phyloP scores from a whole-genome alignment of 1,140 invertebrate species.

The Palaemon carinicauda region DNA sequence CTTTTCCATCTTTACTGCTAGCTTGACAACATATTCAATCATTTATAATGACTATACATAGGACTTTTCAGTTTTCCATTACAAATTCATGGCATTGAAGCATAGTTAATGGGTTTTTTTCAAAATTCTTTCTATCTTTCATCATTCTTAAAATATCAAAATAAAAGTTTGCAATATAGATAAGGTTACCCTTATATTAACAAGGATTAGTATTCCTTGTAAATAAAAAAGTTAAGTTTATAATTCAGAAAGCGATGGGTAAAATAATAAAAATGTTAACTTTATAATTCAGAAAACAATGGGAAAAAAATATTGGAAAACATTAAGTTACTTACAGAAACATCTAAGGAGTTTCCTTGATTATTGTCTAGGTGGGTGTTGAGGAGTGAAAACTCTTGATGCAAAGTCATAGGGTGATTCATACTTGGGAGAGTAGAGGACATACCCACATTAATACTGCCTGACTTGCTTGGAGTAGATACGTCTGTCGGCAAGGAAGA shows the following conservation, averaged over 20 bases:
- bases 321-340: constrained; percentile 29
- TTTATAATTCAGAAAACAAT: not conserved
- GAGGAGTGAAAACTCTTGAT: constrained; percentile 46
- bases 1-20: no score
- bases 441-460: not conserved
- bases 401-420: constrained; percentile 41
- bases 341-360: constrained; percentile 47
- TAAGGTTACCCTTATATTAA: not conserved
- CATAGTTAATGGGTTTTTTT: no score
- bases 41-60: no score
- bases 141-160: no score
- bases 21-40: no score
- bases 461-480: not conserved
- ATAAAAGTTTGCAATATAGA: no score
- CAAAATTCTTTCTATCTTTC: no score
- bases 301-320: not conserved
- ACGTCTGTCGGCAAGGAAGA: not conserved
- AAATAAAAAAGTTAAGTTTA: not conserved
- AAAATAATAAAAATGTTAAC: not conserved
- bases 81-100: no score
- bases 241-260: not conserved
- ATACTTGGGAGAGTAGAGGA: not conserved
- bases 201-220: not conserved
- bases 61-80: no score
- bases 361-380: constrained; percentile 39